phyloP scores from a whole-genome alignment of 2,113 vertebrate genomes.

The Brachyistius frenatus region DNA sequence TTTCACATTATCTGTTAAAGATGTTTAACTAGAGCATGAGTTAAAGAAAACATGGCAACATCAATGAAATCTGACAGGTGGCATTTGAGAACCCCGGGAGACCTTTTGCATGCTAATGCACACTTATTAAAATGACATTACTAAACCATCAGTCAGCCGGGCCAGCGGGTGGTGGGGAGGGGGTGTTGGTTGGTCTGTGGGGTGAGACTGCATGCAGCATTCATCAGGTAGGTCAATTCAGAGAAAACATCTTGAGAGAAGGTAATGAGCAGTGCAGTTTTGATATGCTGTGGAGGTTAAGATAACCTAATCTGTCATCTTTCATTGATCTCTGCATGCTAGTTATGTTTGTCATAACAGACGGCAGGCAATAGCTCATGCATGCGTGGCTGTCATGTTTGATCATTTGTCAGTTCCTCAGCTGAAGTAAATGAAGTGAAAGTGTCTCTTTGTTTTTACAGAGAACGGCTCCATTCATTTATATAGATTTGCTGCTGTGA shows the following conservation, averaged over 20 bases:
- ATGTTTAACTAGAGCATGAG: slow-evolving; percentile 25
- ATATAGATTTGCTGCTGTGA: slow-evolving; percentile 23
- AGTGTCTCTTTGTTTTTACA: slow-evolving; percentile 38
- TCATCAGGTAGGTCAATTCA: slow-evolving; percentile 53
- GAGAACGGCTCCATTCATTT: slow-evolving; percentile 44
- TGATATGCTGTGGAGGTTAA: slow-evolving; percentile 62
- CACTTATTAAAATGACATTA: slow-evolving; percentile 60
- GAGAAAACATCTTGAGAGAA: slow-evolving; percentile 58
- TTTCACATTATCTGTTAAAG: slow-evolving; percentile 29
- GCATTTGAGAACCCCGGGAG: slow-evolving; percentile 56
- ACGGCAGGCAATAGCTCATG: slow-evolving; percentile 58
- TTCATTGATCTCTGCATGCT: slow-evolving; percentile 65
- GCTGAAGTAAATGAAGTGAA: slow-evolving; percentile 38
- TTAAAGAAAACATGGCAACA: slow-evolving; percentile 41
- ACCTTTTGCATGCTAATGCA: slow-evolving; percentile 56
- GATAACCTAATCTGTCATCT: slow-evolving; percentile 74
- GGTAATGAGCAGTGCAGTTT: slow-evolving; percentile 63
- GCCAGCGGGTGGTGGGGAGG: slow-evolving; percentile 22
- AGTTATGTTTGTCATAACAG: slow-evolving; percentile 66
- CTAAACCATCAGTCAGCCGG: slow-evolving; percentile 46
- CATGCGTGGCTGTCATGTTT: slow-evolving; percentile 65
- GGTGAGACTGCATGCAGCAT: slow-evolving; percentile 14
- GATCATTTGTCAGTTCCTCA: slow-evolving; percentile 61
- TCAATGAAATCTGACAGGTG: slow-evolving; percentile 58
- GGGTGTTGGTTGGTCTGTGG: not conserved